Conservation (phyloP, 2,888 invertebrate genomes). For the Drosophila neutralis region DNA sequence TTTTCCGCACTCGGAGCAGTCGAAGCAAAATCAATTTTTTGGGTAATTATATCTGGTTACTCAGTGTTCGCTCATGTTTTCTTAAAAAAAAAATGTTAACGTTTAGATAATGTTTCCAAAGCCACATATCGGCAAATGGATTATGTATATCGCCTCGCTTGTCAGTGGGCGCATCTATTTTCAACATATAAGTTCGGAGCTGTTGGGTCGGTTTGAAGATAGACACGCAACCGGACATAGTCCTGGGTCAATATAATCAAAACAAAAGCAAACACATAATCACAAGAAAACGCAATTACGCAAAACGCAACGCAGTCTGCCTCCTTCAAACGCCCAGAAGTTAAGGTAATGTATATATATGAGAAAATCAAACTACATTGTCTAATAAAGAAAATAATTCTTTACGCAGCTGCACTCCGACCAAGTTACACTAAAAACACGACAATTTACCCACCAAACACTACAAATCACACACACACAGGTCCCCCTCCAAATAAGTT, state of each 20-base stretch:
- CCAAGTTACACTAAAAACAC: background rate
- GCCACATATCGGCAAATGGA: background rate
- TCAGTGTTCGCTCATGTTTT: background rate
- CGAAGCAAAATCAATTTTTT: slow-evolving; percentile 5
- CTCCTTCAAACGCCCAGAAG: slow-evolving; percentile 38
- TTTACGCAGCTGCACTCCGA: slow-evolving; percentile 12
- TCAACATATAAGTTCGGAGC: slow-evolving; percentile 31
- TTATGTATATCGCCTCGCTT: slow-evolving; percentile 30
- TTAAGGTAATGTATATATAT: slow-evolving; percentile 8
- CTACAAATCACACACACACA: background rate
- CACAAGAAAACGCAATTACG: slow-evolving; percentile 28
- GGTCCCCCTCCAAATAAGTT: background rate
- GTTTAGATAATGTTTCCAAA: background rate
- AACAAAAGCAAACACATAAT: slow-evolving; percentile 1
- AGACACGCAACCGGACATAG: slow-evolving; percentile 47
- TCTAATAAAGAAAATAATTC: background rate
- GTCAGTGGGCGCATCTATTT: slow-evolving; percentile 26
- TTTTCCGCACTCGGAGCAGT: background rate
- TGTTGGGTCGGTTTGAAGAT: slow-evolving; percentile 44
- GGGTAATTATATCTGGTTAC: slow-evolving; percentile 2
- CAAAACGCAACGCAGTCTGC: slow-evolving; percentile 10
- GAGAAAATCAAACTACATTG: background rate
- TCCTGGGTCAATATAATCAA: slow-evolving; percentile 37
- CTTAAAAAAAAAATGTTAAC: background rate
- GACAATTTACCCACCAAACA: background rate